These are phyloP conservation scores for Dendrolimus kikuchii DNA, from an alignment of 1,140 invertebrate genomes.

Conservation along the genomic window DNA sequence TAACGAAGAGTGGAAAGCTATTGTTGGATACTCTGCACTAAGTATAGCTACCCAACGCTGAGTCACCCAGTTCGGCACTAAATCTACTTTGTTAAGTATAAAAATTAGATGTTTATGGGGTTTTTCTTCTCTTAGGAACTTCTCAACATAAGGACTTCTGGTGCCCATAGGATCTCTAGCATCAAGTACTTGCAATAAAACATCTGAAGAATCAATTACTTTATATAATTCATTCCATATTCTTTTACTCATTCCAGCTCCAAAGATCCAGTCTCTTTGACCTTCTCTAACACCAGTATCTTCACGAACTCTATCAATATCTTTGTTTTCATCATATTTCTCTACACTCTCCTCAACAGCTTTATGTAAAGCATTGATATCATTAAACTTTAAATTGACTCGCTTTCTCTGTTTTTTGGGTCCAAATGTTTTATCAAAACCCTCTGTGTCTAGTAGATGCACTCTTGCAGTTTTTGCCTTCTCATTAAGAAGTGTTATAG, in stretches of 20 bases:
- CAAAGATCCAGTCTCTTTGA: slow-evolving; percentile 89
- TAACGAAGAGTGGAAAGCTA: slow-evolving; percentile 98
- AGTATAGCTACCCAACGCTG: slow-evolving; percentile 95
- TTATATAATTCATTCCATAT: slow-evolving; percentile 99
- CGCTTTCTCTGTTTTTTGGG: slow-evolving; percentile 93
- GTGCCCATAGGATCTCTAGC: slow-evolving; percentile 97
- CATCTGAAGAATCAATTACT: slow-evolving; percentile 99
- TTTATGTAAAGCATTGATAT: slow-evolving; percentile 81
- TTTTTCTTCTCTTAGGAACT: slow-evolving; percentile 91
- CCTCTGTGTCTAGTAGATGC: slow-evolving; percentile 96
- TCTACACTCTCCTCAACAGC: slow-evolving; percentile 79
- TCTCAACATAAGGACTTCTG: slow-evolving; percentile 93
- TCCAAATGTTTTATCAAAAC: slow-evolving; percentile 95
- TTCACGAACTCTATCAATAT: slow-evolving; percentile 87
- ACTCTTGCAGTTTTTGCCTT: slow-evolving; percentile 91
- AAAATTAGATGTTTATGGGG: slow-evolving; percentile 96
- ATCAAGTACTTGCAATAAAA: slow-evolving; percentile 94
- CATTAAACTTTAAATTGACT: slow-evolving; percentile 85
- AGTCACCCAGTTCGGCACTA: slow-evolving; percentile 98
- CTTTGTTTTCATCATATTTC: slow-evolving; percentile 85
- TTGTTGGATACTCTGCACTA: slow-evolving; percentile 95
- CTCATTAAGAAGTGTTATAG: slow-evolving; percentile 95
- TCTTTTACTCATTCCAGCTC: slow-evolving; percentile 94
- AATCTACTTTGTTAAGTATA: slow-evolving; percentile 95
- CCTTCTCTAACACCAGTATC: slow-evolving; percentile 85